phyloP scores from a whole-genome alignment of 2,888 invertebrate genomes.

The Apotomis betuletana region DNA sequence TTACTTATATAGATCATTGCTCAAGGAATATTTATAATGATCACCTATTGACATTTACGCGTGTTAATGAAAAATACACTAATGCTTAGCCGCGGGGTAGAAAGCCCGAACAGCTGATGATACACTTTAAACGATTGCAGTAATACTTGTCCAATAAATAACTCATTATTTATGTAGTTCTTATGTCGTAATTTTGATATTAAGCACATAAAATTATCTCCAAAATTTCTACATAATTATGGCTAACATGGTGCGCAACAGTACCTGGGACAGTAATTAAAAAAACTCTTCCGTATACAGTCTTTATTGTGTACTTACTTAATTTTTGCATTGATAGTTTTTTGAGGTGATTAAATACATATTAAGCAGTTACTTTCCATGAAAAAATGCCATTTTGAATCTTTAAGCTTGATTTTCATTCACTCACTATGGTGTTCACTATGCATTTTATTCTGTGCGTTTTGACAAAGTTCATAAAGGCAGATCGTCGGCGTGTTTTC shows the following conservation, averaged over 20 bases:
- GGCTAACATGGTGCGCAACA: too few species aligned
- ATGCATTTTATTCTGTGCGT: too few species aligned
- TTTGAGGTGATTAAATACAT: too few species aligned
- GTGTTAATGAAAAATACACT: conserved; percentile 17
- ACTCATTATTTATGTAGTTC: conserved; percentile 1
- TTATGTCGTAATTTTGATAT: conserved; percentile 15
- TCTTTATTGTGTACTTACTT: too few species aligned
- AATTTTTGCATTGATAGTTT: too few species aligned
- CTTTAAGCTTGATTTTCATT: too few species aligned
- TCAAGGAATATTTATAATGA: conserved; percentile 1
- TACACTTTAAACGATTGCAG: conserved; percentile 19
- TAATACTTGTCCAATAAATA: conserved; percentile 34
- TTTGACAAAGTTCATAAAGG: too few species aligned
- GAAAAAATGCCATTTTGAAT: too few species aligned
- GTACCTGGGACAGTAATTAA: not conserved
- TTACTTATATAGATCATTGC: not conserved
- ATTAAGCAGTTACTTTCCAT: too few species aligned
- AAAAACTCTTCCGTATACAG: too few species aligned
- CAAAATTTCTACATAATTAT: not conserved
- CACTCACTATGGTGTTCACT: too few species aligned
- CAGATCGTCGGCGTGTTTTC: too few species aligned
- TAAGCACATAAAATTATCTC: not conserved
- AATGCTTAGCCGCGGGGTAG: conserved; percentile 29
- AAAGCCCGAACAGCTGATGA: conserved; percentile 21
- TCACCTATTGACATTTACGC: conserved; percentile 23